Evolutionary conservation across 2,888 invertebrate genomes (phyloP).

Genomic region (Orchesella flavescens): DNA sequence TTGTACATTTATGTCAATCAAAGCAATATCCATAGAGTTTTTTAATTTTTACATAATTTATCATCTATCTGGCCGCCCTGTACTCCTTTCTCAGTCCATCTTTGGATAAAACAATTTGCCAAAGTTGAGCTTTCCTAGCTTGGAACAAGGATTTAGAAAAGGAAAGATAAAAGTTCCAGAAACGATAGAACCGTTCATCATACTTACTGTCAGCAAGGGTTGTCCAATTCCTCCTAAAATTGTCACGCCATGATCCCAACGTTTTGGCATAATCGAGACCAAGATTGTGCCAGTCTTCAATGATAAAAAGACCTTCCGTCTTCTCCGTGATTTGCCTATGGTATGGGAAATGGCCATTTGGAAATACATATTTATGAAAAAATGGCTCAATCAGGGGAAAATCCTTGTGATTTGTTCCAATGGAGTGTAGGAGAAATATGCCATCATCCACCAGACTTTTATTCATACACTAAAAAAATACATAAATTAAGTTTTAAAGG

Average conservation of each 20-base stretch:
- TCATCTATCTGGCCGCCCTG: too few species aligned
- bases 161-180: too few species aligned
- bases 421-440: constrained; percentile 60
- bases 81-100: too few species aligned
- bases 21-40: too few species aligned
- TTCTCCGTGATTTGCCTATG: background rate
- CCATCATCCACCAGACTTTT: constrained; percentile 54
- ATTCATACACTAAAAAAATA: constrained; percentile 46
- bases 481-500: too few species aligned
- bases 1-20: too few species aligned
- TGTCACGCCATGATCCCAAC: constrained; percentile 23
- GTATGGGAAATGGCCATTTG: constrained; percentile 21
- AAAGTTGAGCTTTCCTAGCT: too few species aligned
- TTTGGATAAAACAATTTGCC: background rate
- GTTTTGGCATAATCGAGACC: constrained; percentile 27
- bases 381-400: constrained; percentile 60
- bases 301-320: background rate
- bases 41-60: too few species aligned
- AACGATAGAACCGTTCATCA: background rate
- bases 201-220: constrained; percentile 29
- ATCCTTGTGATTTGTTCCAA: constrained; percentile 41
- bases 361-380: constrained; percentile 43
- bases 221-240: constrained; percentile 30
- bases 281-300: constrained; percentile 48
- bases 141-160: too few species aligned